phyloP scores from a whole-genome alignment of 2,113 vertebrate genomes.

The Daphoenositta chrysoptera region DNA sequence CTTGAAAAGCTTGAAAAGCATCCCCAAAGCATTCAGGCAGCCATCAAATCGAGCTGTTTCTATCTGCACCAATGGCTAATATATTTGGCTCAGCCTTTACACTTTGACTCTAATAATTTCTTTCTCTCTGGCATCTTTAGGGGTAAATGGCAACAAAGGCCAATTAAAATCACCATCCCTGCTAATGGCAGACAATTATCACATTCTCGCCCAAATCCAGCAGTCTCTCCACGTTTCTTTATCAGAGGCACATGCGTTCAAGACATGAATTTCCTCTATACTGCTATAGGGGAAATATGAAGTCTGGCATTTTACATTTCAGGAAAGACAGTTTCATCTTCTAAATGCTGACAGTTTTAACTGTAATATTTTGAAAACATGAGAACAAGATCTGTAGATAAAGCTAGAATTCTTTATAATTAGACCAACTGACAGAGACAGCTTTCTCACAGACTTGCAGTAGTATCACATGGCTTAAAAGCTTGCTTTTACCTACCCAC shows the following conservation, averaged over 20 bases:
- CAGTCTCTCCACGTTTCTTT: not conserved
- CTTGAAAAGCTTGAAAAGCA: not conserved
- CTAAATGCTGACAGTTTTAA: not conserved
- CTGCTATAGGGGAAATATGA: not conserved
- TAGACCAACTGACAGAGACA: not conserved
- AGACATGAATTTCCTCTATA: not conserved
- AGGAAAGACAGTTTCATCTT: not conserved
- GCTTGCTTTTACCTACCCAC: not conserved
- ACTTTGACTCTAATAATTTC: not conserved
- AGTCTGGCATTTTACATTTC: not conserved
- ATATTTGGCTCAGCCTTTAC: not conserved
- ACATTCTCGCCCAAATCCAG: not conserved
- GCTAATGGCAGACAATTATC: not conserved
- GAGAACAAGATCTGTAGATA: not conserved
- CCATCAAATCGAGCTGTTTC: not conserved
- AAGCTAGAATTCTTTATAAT: not conserved
- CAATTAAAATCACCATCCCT: not conserved
- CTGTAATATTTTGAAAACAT: not conserved
- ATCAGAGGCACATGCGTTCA: not conserved
- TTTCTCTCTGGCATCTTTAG: not conserved
- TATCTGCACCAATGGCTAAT: not conserved
- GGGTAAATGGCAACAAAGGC: not conserved
- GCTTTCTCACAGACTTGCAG: not conserved
- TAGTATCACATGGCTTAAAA: not conserved
- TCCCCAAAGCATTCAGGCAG: not conserved